Conservation (phyloP, 1,140 invertebrate species). For the Hylyphantes graminicola region DNA sequence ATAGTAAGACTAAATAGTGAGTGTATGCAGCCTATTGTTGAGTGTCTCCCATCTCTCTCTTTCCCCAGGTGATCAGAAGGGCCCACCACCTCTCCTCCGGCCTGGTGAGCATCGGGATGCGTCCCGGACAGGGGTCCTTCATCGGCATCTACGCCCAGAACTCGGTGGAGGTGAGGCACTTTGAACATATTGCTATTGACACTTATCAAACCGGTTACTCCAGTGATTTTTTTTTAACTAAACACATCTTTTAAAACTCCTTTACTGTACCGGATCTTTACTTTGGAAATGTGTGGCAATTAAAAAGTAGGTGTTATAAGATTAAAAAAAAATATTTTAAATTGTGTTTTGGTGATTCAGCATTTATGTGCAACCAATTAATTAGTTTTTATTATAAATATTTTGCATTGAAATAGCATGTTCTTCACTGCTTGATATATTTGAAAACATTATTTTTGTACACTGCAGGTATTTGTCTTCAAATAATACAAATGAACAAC, state of each 20-base stretch:
- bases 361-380: too few species aligned
- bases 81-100: conserved; percentile 93
- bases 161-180: conserved; percentile 78
- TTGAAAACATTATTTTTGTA: too few species aligned
- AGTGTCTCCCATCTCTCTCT: too few species aligned
- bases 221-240: background rate
- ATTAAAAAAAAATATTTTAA: too few species aligned
- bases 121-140: conserved; percentile 76
- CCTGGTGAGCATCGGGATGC: conserved; percentile 81
- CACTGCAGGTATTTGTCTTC: too few species aligned
- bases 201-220: too few species aligned
- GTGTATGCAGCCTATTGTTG: background rate
- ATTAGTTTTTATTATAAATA: too few species aligned
- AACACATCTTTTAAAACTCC: background rate
- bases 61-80: conserved; percentile 73
- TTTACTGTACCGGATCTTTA: background rate
- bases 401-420: too few species aligned
- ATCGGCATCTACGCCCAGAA: conserved; percentile 96
- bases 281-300: too few species aligned
- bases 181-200: conserved; percentile 5
- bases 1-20: background rate
- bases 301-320: background rate
- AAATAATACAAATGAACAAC: too few species aligned
- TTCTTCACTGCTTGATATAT: too few species aligned
- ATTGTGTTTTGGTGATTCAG: too few species aligned